A percentile compares a stretch with the other conserved stretches of the same genome.
phyloP scores from a whole-genome alignment of 2,113 vertebrate species.

The Bos taurus region DNA sequence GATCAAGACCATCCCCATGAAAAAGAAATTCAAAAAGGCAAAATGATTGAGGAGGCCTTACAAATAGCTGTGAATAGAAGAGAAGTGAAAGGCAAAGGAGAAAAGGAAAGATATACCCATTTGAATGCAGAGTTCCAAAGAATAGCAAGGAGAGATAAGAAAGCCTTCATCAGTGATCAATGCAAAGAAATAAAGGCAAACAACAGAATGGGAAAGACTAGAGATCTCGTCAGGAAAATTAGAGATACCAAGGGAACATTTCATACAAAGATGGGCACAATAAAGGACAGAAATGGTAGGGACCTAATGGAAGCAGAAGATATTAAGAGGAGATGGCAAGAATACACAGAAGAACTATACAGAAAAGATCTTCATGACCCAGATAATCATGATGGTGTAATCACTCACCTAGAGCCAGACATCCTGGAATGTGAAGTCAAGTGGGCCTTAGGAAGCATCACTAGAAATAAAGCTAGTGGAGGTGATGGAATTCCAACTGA shows the following conservation, averaged over 20 bases:
- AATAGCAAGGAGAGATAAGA: neutral
- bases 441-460: too few species aligned
- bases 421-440: too few species aligned
- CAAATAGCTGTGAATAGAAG: neutral
- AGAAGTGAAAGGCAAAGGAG: neutral
- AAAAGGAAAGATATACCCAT: neutral
- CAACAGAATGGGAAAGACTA: neutral
- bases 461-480: too few species aligned
- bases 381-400: too few species aligned
- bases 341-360: too few species aligned
- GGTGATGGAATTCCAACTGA: too few species aligned
- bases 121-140: neutral
- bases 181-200: neutral
- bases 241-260: neutral
- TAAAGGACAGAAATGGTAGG: neutral
- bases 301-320: neutral
- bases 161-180: neutral
- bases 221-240: neutral
- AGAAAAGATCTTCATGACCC: too few species aligned
- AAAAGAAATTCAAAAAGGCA: neutral
- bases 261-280: neutral
- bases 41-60: neutral
- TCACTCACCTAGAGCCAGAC: too few species aligned
- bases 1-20: neutral
- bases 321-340: too few species aligned